phyloP scores from a whole-genome alignment of 1,140 invertebrate genomes.

The Orius laevigatus region DNA sequence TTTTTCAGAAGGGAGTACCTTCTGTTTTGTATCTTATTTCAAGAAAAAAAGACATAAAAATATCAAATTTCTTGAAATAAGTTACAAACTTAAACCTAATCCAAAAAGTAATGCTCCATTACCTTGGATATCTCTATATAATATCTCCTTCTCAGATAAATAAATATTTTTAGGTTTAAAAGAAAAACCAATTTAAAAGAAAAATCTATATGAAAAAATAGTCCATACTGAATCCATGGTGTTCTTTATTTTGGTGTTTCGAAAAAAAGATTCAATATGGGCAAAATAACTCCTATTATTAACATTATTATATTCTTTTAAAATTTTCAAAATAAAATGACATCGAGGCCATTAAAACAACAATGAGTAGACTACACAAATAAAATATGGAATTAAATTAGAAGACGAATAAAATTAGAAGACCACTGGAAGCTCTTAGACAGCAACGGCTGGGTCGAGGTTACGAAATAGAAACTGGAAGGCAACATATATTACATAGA shows the following conservation, averaged over 20 bases:
- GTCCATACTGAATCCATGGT: neutral
- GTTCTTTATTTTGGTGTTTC: neutral
- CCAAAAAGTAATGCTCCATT: slow-evolving; percentile 8
- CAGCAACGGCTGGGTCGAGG: slow-evolving; percentile 10
- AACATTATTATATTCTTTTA: neutral
- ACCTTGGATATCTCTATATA: slow-evolving; percentile 14
- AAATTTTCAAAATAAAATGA: neutral
- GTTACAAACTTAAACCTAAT: too few species aligned
- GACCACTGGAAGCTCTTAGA: slow-evolving; percentile 10
- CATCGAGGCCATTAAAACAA: neutral
- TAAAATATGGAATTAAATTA: neutral
- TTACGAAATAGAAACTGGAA: slow-evolving; percentile 15
- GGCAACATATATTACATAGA: slow-evolving; percentile 16
- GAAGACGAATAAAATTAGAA: neutral
- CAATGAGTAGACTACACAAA: slow-evolving; percentile 2
- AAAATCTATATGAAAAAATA: neutral
- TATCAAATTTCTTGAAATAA: too few species aligned
- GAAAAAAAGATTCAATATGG: neutral
- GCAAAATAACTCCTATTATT: neutral
- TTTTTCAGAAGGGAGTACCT: too few species aligned
- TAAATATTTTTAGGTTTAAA: neutral
- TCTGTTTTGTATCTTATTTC: too few species aligned
- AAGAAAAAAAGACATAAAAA: too few species aligned
- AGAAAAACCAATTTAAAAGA: slow-evolving; percentile 6
- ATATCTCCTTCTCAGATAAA: slow-evolving; percentile 8